A percentile compares a stretch with the other conserved stretches of the same genome.
Evolutionary conservation across 2,888 invertebrate species (phyloP).

Genomic region (Thera britannica): DNA sequence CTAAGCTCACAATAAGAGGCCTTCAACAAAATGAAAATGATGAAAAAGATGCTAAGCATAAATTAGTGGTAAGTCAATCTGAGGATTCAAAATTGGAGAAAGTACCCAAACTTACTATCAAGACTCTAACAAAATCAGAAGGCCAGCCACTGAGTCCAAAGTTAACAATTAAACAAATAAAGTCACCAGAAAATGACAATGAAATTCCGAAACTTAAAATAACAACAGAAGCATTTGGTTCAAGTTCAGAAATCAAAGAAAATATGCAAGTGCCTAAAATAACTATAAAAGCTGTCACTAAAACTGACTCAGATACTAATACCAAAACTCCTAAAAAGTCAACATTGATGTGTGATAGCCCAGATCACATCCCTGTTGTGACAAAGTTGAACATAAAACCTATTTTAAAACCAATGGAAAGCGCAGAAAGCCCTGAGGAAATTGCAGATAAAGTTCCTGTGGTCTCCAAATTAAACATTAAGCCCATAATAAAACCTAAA

Average conservation of each 20-base stretch:
- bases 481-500: slow-evolving; percentile 80
- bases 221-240: slow-evolving; percentile 57
- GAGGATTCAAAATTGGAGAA: slow-evolving; percentile 70
- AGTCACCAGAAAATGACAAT: slow-evolving; percentile 65
- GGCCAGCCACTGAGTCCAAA: slow-evolving; percentile 77
- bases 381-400: slow-evolving; percentile 79
- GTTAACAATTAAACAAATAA: slow-evolving; percentile 78
- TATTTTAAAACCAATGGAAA: slow-evolving; percentile 74
- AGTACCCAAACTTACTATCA: slow-evolving; percentile 77
- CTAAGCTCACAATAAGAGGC: slow-evolving; percentile 76
- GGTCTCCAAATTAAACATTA: slow-evolving; percentile 84
- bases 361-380: slow-evolving; percentile 72
- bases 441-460: slow-evolving; percentile 76
- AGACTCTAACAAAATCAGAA: slow-evolving; percentile 70
- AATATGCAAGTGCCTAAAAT: slow-evolving; percentile 83
- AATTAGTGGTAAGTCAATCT: slow-evolving; percentile 70
- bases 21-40: slow-evolving; percentile 68
- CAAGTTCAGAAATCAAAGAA: slow-evolving; percentile 64
- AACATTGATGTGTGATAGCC: slow-evolving; percentile 54
- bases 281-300: slow-evolving; percentile 82
- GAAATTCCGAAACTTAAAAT: slow-evolving; percentile 63
- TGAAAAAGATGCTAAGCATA: slow-evolving; percentile 70
- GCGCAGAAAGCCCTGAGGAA: slow-evolving; percentile 60
- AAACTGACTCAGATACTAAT: slow-evolving; percentile 57
- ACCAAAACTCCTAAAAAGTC: slow-evolving; percentile 60